A percentile compares a stretch with the other conserved stretches of the same genome.
These are phyloP conservation scores for Salminus brasiliensis DNA, from an alignment of 2,113 vertebrate species.

Conservation along the genomic window DNA sequence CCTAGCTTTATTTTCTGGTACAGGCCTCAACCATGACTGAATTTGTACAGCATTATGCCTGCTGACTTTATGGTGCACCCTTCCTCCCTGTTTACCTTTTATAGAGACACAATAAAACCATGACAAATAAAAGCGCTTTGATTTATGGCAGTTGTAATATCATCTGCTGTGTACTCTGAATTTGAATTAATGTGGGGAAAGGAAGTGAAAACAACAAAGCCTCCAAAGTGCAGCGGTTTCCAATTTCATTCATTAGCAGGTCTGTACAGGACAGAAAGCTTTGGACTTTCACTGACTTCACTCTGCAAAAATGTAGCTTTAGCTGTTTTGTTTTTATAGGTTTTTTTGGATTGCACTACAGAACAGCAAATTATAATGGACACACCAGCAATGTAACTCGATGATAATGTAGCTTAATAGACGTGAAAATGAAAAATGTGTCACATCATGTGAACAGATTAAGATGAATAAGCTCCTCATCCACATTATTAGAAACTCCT, in stretches of 20 bases:
- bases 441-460: no score
- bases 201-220: not conserved
- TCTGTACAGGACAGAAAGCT: not conserved
- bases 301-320: no score
- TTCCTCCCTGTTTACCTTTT: not conserved
- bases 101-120: conserved; percentile 21
- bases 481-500: no score
- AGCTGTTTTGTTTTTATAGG: no score
- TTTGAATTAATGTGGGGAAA: not conserved
- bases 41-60: not conserved
- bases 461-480: no score
- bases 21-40: not conserved
- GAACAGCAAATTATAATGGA: no score
- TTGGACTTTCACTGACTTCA: not conserved
- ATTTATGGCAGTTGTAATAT: conserved; percentile 12
- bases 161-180: not conserved
- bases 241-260: not conserved
- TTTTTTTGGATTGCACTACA: no score
- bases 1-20: not conserved
- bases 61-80: not conserved
- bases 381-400: no score
- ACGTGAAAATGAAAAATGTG: no score
- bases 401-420: no score
- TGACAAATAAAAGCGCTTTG: conserved; percentile 3
- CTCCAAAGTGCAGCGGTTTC: not conserved